Conservation (phyloP, 30 jellyfish, hydroid and myxozoan species). For the Aurelia aurita complex sp. Pacific region DNA sequence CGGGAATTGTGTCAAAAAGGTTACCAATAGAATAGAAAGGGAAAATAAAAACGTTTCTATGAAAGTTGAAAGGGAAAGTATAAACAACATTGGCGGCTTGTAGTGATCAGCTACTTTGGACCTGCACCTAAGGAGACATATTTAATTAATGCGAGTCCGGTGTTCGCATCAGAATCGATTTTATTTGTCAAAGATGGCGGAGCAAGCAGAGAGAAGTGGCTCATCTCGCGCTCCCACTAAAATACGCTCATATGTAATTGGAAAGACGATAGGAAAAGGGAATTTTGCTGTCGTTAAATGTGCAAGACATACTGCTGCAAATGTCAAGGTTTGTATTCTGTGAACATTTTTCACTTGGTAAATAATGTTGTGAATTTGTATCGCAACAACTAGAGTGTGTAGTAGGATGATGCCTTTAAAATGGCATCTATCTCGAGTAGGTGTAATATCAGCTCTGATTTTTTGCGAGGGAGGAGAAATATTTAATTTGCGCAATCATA, state of each 20-base stretch:
- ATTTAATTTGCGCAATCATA: too few species aligned
- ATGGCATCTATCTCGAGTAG: too few species aligned
- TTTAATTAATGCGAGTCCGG: constrained; percentile 50
- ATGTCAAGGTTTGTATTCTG: constrained; percentile 58
- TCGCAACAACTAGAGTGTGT: background rate
- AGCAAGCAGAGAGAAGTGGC: constrained; percentile 45
- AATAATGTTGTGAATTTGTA: background rate
- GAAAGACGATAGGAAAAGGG: constrained; percentile 95
- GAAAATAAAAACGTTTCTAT: too few species aligned
- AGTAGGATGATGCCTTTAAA: too few species aligned
- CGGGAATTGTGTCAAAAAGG: too few species aligned
- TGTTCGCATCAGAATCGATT: constrained; percentile 56
- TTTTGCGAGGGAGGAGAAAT: too few species aligned
- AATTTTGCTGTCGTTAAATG: constrained; percentile 95
- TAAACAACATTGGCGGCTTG: background rate
- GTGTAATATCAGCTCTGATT: too few species aligned
- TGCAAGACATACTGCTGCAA: constrained; percentile 91
- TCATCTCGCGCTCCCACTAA: constrained; percentile 77
- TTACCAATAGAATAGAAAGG: too few species aligned
- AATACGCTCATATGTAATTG: constrained; percentile 82
- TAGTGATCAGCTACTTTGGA: constrained; percentile 7
- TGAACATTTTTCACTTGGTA: background rate
- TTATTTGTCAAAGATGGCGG: constrained; percentile 83
- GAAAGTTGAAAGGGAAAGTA: too few species aligned
- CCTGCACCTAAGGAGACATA: constrained; percentile 52